Conservation (phyloP, 2,797 vertebrate genomes). For the Chromobotia macracanthus region DNA sequence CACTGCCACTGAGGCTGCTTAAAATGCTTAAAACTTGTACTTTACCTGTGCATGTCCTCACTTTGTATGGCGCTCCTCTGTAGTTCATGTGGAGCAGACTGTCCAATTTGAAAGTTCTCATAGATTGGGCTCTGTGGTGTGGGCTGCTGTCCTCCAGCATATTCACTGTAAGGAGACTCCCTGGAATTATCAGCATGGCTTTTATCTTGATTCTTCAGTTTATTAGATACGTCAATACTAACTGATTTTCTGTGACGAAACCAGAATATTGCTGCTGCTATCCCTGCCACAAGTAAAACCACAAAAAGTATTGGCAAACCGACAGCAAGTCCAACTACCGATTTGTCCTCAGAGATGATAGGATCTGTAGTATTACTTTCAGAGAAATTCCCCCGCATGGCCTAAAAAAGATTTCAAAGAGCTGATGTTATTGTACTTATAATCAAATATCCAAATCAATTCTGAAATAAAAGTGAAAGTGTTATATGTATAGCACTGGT, state of each 20-base stretch:
- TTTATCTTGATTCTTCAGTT: constrained; percentile 49
- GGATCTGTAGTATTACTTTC: accelerated
- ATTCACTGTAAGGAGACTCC: constrained; percentile 48
- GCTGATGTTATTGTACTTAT: background rate
- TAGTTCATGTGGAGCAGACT: background rate
- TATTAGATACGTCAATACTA: constrained; percentile 23
- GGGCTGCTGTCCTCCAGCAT: constrained; percentile 17
- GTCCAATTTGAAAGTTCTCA: constrained; percentile 67
- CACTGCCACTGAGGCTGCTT: background rate
- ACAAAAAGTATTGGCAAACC: constrained; percentile 66
- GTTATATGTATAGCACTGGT: background rate
- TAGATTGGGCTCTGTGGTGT: constrained; percentile 66
- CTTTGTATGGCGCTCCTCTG: background rate
- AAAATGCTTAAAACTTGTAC: background rate
- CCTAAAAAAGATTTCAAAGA: constrained; percentile 9
- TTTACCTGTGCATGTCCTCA: constrained; percentile 56
- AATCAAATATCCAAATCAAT: background rate
- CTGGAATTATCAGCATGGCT: constrained; percentile 32
- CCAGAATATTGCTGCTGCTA: constrained; percentile 42
- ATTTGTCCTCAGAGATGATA: accelerated
- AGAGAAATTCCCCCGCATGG: accelerated
- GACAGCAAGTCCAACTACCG: constrained; percentile 13
- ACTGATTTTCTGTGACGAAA: constrained; percentile 51
- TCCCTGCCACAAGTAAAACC: constrained; percentile 31
- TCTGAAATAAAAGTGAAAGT: constrained; percentile 2